Percentiles rank a stretch among this genome's conserved stretches.
phyloP scores from a whole-genome alignment of 2,888 invertebrate species.

The Plebejus argus region DNA sequence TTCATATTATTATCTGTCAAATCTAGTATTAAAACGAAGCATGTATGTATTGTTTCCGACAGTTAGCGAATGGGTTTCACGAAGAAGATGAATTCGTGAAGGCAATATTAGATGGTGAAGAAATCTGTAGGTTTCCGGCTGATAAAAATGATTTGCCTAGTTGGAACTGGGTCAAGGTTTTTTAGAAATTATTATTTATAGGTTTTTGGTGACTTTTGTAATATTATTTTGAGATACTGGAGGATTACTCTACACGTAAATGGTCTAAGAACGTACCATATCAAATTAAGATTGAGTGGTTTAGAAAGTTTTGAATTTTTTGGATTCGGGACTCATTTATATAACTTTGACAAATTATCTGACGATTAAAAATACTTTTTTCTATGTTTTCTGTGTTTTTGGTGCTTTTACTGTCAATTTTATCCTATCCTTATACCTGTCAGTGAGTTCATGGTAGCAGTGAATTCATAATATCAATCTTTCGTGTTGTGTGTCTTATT shows the following conservation, averaged over 20 bases:
- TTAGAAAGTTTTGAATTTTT: not conserved
- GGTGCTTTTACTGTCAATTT: not conserved
- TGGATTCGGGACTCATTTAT: not conserved
- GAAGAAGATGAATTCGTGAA: constrained; percentile 81
- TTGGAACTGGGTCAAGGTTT: constrained; percentile 87
- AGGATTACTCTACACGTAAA: not conserved
- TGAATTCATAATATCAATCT: not conserved
- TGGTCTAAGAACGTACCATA: constrained; percentile 19
- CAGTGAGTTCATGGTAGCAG: not conserved
- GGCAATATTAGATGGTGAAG: constrained; percentile 83
- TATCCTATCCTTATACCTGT: not conserved
- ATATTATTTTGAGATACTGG: not conserved
- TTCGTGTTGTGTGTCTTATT: constrained; percentile 8
- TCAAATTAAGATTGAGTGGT: not conserved
- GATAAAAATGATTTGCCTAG: constrained; percentile 81
- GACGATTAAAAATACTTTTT: not conserved
- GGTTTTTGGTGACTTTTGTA: constrained; percentile 2
- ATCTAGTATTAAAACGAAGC: not conserved
- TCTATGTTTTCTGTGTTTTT: not conserved
- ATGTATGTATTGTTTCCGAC: not conserved
- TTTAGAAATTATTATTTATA: constrained; percentile 39
- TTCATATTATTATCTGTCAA: not conserved
- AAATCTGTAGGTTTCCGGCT: constrained; percentile 83
- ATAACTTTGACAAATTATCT: not conserved
- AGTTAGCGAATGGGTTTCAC: constrained; percentile 81